Evolutionary conservation across 1,140 invertebrate genomes (phyloP).

Genomic region (Camponotus pennsylvanicus): DNA sequence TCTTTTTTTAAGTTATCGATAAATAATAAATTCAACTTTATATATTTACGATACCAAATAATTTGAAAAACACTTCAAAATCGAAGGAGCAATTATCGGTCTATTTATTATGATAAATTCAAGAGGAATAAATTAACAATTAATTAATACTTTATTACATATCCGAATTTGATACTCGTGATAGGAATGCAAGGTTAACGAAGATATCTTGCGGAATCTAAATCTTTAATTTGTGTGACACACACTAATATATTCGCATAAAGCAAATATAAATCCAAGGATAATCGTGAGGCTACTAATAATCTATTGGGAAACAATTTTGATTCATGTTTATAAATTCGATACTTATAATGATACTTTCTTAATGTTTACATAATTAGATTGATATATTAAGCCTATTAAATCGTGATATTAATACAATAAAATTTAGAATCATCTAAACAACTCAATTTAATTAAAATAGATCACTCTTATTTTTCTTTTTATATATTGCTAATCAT

Average conservation of each 20-base stretch:
- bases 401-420: background rate
- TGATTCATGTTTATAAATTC: background rate
- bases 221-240: constrained; percentile 3
- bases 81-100: too few relatives aligned
- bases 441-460: background rate
- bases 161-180: too few relatives aligned
- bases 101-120: too few relatives aligned
- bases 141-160: too few relatives aligned
- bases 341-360: background rate
- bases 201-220: background rate
- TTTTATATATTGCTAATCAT: background rate
- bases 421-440: background rate
- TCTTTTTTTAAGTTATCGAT: background rate
- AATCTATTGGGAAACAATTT: background rate
- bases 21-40: too few relatives aligned
- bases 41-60: too few relatives aligned
- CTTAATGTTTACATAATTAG: constrained; percentile 6
- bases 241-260: background rate
- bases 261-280: constrained; percentile 2
- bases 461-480: background rate
- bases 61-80: too few relatives aligned
- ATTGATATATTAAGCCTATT: background rate
- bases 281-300: background rate
- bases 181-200: too few relatives aligned
- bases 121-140: too few relatives aligned